A percentile compares a stretch with the other conserved stretches of the same genome.
These are phyloP conservation scores for Solenopsis invicta DNA, from an alignment of 1,140 invertebrate genomes.

Conservation along the genomic window DNA sequence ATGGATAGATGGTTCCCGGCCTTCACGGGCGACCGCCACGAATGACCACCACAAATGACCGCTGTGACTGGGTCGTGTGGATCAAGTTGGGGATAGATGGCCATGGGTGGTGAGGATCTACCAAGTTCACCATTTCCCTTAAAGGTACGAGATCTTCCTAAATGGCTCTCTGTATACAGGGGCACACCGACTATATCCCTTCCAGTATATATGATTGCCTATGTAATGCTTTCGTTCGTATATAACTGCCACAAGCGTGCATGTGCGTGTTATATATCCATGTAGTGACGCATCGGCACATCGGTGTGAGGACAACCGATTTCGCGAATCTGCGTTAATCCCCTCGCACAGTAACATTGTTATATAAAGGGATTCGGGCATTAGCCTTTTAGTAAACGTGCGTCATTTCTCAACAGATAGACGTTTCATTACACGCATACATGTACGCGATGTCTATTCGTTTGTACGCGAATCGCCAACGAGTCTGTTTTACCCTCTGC, in stretches of 20 bases:
- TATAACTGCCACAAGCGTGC: neutral
- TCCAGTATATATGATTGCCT: slow-evolving; percentile 17
- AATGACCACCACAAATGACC: slow-evolving; percentile 68
- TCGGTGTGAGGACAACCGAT: neutral
- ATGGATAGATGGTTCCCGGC: slow-evolving; percentile 49
- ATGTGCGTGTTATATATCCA: neutral
- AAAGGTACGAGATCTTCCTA: slow-evolving; percentile 57
- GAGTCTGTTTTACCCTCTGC: neutral
- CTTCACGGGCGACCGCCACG: slow-evolving; percentile 32
- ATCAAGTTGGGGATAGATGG: slow-evolving; percentile 60
- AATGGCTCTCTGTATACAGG: slow-evolving; percentile 61
- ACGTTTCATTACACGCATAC: slow-evolving; percentile 15
- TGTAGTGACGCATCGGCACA: neutral
- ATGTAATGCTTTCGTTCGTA: neutral
- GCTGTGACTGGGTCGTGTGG: slow-evolving; percentile 62
- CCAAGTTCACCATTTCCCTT: slow-evolving; percentile 65
- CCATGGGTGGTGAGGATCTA: slow-evolving; percentile 53
- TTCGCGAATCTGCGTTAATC: slow-evolving; percentile 12
- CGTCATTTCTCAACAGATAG: slow-evolving; percentile 20
- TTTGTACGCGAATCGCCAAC: neutral
- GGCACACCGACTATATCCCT: slow-evolving; percentile 9
- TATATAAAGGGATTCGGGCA: neutral
- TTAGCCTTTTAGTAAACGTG: slow-evolving; percentile 7
- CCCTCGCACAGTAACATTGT: neutral
- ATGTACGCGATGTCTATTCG: neutral